Base-by-base conservation (phyloP, 2,113 vertebrate species). In the Xiphophorus hellerii region DNA sequence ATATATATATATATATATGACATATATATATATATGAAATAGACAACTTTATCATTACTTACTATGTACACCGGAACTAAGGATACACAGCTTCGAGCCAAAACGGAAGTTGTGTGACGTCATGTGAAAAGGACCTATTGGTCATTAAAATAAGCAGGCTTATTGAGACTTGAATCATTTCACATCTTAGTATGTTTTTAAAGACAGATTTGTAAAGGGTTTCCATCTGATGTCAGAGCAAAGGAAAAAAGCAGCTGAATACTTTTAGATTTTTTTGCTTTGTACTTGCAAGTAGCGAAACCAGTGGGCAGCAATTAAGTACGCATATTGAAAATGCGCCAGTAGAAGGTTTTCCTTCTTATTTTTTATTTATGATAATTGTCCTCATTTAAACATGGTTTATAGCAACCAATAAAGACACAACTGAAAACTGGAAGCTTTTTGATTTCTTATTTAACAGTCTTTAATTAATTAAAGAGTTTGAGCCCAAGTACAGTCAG, bases 341-440 rank as follows among this genome's bases (percentile, higher is more conserved):
- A 73, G 60, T 54, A 48, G 69, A 72, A 62, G 1, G 1, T 61
- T 37, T 76, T 67, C 39, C 68, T 30, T 31, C 7, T 54, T 72
- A 0, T 31, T 76, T 80, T 10, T 77, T 85, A 69, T 14, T 72
- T 85, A 76, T 83, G 84, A 75, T 79, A 86, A 65, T 88, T 83
- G 85, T 89, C 84, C 89, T 89, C 89, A 78, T 90, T 88, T 84
- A 72, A 87, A 85, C 71, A 77, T 87, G 76, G 80, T 82, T 84
- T 42, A 76, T 85, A 71, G 76, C 89, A 76, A 83, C 82, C 73
- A 90, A 89, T 92, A 90, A 92, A 90, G 79, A 89, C 82, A 74
- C 85, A 87, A 88, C 68, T 76, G 78, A 75, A 15, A 63, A 48
- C 15, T 60, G 15, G 25, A 51, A 22, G 62, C 14, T 39, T 74